Conservation (phyloP, 2,888 invertebrate genomes). For the Apamea anceps region DNA sequence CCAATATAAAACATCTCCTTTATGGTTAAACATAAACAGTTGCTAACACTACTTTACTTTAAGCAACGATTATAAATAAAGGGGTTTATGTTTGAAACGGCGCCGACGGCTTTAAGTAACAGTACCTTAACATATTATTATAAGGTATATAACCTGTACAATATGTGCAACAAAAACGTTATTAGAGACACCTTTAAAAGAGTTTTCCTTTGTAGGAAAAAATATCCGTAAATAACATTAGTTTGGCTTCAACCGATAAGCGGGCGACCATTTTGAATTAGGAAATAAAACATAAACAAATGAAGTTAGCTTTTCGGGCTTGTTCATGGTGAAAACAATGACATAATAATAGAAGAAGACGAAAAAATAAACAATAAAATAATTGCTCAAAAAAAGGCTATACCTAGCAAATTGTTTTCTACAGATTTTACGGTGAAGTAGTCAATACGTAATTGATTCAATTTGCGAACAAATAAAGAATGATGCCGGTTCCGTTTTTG, state of each 20-base stretch:
- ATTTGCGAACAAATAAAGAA: constrained; percentile 47
- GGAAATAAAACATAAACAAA: constrained; percentile 5
- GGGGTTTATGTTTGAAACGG: no score
- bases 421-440: constrained; percentile 38
- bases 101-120: no score
- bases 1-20: no score
- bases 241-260: neutral
- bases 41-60: no score
- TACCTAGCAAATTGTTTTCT: constrained; percentile 20
- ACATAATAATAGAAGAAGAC: neutral
- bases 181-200: no score
- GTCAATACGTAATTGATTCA: constrained; percentile 32
- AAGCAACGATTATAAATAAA: no score
- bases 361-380: neutral
- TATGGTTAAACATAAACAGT: no score
- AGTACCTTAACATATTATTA: no score
- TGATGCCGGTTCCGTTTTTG: constrained; percentile 40
- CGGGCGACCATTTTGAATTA: neutral
- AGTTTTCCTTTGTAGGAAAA: neutral
- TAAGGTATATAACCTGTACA: neutral
- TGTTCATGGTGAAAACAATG: neutral
- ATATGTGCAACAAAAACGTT: neutral
- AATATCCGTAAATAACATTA: neutral
- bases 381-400: constrained; percentile 18
- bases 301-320: neutral